Evolutionary conservation across 1,140 invertebrate genomes (phyloP).

Genomic region (Euura lappo): DNA sequence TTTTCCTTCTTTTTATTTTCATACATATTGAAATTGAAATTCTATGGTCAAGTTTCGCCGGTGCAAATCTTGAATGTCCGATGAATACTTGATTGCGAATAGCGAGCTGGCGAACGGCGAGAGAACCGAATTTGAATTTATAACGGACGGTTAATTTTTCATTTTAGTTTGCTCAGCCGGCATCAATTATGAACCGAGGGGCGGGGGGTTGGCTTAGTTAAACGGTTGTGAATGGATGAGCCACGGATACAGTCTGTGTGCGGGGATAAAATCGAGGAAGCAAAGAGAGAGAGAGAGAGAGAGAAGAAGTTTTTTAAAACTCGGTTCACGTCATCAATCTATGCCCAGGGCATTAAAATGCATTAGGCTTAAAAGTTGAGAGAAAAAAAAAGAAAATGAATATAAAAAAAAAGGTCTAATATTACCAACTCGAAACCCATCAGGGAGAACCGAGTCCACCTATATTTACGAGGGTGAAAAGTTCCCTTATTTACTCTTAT

Average conservation of each 20-base stretch:
- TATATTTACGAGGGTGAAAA: constrained; percentile 16
- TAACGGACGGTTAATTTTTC: too few species aligned
- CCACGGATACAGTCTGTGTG: not conserved
- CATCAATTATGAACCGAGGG: too few species aligned
- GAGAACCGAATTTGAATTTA: too few species aligned
- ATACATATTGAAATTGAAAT: too few species aligned
- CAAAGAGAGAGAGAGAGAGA: not conserved
- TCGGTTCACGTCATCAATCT: constrained; percentile 22
- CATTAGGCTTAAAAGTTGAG: constrained; percentile 24
- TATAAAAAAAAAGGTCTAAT: constrained; percentile 11
- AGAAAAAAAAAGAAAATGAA: not conserved
- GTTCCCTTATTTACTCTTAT: constrained; percentile 35
- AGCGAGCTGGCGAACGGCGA: too few species aligned
- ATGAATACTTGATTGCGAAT: too few species aligned
- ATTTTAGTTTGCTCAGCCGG: too few species aligned
- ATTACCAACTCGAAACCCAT: constrained; percentile 18
- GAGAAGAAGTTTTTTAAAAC: not conserved
- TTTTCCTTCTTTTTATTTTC: too few species aligned
- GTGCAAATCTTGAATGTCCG: too few species aligned
- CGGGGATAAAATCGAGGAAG: not conserved
- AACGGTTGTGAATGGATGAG: not conserved
- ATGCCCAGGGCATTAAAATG: constrained; percentile 24
- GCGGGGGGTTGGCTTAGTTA: not conserved
- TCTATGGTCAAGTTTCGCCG: too few species aligned
- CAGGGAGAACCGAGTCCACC: not conserved